Evolutionary conservation across 2,888 invertebrate species (phyloP).

Genomic region (Folsomia manolachei): DNA sequence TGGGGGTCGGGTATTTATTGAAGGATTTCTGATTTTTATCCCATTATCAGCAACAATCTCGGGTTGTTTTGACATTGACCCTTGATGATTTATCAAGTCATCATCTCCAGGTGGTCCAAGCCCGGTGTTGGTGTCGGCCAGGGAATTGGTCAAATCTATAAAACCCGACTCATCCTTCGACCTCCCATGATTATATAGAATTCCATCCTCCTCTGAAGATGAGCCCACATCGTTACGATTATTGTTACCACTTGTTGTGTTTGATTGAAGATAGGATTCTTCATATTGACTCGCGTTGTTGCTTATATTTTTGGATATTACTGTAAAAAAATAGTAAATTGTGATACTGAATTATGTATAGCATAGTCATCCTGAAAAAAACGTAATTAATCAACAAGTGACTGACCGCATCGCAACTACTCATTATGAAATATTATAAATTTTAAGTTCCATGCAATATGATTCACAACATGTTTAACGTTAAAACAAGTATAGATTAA

Average conservation of each 20-base stretch:
- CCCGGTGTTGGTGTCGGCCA: slow-evolving; percentile 26
- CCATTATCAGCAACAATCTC: slow-evolving; percentile 2
- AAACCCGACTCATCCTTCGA: slow-evolving; percentile 25
- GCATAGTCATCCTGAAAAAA: too few relatives aligned
- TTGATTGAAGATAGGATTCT: slow-evolving; percentile 40
- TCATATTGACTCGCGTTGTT: slow-evolving; percentile 47
- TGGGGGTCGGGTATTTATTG: neutral
- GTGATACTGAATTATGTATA: too few relatives aligned
- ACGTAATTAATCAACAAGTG: too few relatives aligned
- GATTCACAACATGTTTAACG: neutral
- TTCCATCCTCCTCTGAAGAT: slow-evolving; percentile 30
- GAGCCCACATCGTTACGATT: slow-evolving; percentile 17
- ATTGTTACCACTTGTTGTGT: slow-evolving; percentile 18
- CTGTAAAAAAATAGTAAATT: slow-evolving; percentile 35
- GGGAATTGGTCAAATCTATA: slow-evolving; percentile 35
- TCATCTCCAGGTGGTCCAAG: slow-evolving; percentile 16
- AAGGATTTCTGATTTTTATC: neutral
- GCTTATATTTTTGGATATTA: slow-evolving; percentile 46
- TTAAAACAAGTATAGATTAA: neutral
- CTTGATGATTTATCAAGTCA: slow-evolving; percentile 3
- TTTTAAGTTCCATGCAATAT: too few relatives aligned
- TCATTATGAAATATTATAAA: too few relatives aligned
- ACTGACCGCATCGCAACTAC: too few relatives aligned
- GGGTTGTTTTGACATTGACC: neutral
- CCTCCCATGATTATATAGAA: slow-evolving; percentile 30